These are phyloP conservation scores for Sebastes flavidus DNA, from an alignment of 2,797 vertebrate species.

Conservation along the genomic window DNA sequence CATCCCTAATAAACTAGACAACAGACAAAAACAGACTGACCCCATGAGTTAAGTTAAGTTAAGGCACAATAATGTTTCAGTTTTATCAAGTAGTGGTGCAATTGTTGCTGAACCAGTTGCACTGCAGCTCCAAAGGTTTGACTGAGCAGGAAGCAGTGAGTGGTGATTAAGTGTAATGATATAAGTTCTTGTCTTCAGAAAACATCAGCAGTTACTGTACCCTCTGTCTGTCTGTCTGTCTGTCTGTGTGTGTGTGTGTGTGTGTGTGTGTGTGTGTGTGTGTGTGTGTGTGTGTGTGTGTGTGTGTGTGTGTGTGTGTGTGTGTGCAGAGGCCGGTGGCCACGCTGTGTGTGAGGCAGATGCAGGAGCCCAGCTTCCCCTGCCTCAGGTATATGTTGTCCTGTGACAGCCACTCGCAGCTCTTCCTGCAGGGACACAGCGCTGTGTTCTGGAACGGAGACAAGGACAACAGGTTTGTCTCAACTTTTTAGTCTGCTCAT, in stretches of 20 bases:
- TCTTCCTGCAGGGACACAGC: conserved; percentile 90
- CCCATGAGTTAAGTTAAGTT: background rate
- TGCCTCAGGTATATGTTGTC: conserved; percentile 89
- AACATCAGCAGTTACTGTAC: background rate
- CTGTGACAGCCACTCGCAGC: conserved; percentile 87
- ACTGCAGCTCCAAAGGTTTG: background rate
- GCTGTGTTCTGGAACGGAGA: conserved; percentile 94
- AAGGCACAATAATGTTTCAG: background rate
- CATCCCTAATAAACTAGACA: no score
- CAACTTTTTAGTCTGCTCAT: background rate
- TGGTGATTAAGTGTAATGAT: background rate
- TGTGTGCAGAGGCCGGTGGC: conserved; percentile 88
- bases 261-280: conserved; percentile 74
- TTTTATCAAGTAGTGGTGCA: background rate
- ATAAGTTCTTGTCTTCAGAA: background rate
- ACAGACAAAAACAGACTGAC: background rate
- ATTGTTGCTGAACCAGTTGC: background rate
- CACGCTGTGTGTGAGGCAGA: conserved; percentile 86
- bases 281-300: conserved; percentile 74
- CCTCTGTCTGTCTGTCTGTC: no score
- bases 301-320: conserved; percentile 74
- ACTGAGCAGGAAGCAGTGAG: background rate
- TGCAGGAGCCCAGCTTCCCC: conserved; percentile 94
- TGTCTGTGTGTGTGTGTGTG: no score
- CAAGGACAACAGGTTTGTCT: conserved; percentile 86